Base-by-base conservation (phyloP, 1,140 invertebrate species). In the Fopius arisanus region DNA sequence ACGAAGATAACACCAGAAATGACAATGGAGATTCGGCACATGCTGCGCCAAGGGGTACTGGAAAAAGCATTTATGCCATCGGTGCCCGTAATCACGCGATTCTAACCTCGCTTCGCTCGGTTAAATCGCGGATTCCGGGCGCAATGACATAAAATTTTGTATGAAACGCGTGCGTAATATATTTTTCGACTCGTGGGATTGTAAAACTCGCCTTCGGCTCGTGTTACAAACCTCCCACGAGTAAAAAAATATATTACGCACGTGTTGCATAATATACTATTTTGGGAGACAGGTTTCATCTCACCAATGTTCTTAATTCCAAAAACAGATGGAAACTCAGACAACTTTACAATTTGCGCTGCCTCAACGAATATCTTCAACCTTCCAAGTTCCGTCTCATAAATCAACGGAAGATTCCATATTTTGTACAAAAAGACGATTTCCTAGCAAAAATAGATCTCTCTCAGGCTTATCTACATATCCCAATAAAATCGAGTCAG, bases 241-340 rank as follows among this genome's bases (percentile, higher is more conserved):
- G n/a, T n/a, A n/a, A n/a, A n/a, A n/a, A n/a, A n/a, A n/a, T n/a
- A n/a, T n/a, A n/a, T n/a, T n/a, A n/a, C n/a, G n/a, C n/a, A n/a
- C n/a, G n/a, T n/a, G n/a, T n/a, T n/a, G n/a, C n/a, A n/a, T n/a
- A n/a, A n/a, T n/a, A n/a, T n/a, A n/a, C n/a, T n/a, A n/a, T n/a
- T n/a, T n/a, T 37, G 33, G 33, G 33, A 37, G 12, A 6, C 33
- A 6, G 33, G 33, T 37, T 79, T 79, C 66, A 40, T 79, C 16
- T 80, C 79, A 10, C 70, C 74, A 19, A 76, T 80, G 74, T 80
- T 79, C 67, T 54, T 79, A 2, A 67, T 77, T n/a, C 73, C 67
- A 68, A 80, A 79, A 59, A 12, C 4, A 37, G 12, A 4, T 12
- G 33, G 33, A 37, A 37, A 37, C 75, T 80, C n/a, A n/a, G n/a